Base-by-base conservation (phyloP, 1,140 invertebrate genomes). In the Mactra quadrangularis region DNA sequence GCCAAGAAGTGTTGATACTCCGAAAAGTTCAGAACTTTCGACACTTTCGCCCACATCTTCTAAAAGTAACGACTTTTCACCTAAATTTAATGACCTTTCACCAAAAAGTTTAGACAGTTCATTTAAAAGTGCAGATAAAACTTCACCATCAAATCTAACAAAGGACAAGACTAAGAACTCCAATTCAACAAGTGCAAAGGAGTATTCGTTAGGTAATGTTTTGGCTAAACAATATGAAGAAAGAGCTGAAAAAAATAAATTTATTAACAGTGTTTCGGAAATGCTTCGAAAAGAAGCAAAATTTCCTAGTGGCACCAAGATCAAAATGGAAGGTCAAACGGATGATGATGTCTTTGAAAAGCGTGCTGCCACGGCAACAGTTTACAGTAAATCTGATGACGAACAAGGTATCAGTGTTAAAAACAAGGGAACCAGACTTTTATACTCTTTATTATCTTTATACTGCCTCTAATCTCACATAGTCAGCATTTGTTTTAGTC, bases 261-360 rank as follows among this genome's bases (percentile, higher is more conserved):
- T 55, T 19, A 41, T 81, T 47, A n/a, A 25, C 9, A 71, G 22
- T 50, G 64, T 81, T 22, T 81, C 77, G 9, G 77, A 81, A 19
- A 29, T 33, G 19, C 19, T 81, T n/a, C 33, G 77, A 71, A n/a
- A 66, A 11, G 77, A 81, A 47, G 77, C 77, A 0, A 81, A 81
- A 45, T 81, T 68, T 41, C 64, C 77, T 17, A 81, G 77, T 60
- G 77, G 77, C 25, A 71, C 31, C 27, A n/a, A 81, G 50, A 27
- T 15, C 9, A 55, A 66, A 53, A 33, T 62, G 11, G 35, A 55
- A 38, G 76, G 68, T 38, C n/a, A 60, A 17, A 57, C 53, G 19
- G 72, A 75, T 60, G 72, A 75, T 47, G 38, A 41, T 41, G 38
- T 41, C 15, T 41, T 41, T 41, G 15, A 6, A 7, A 41, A 15